Evolutionary conservation across 2,888 invertebrate species (phyloP).

Genomic region (Parnassius mnemosyne): DNA sequence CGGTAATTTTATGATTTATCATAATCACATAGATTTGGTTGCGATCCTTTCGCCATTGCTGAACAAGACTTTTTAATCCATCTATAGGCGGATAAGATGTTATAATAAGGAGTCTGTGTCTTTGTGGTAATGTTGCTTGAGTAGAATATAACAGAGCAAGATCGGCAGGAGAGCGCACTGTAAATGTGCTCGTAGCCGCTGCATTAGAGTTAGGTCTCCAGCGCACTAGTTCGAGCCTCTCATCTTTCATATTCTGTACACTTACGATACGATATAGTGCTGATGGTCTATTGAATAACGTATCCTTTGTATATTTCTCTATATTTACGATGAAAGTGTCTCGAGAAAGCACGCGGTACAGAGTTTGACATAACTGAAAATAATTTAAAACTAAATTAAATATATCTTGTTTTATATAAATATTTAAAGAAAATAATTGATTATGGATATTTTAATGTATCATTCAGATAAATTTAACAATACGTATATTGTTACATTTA

Average conservation of each 20-base stretch:
- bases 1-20: conserved; percentile 40
- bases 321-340: conserved; percentile 42
- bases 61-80: conserved; percentile 41
- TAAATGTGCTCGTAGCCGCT: conserved; percentile 36
- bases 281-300: conserved; percentile 30
- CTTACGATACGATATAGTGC: conserved; percentile 37
- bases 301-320: conserved; percentile 28
- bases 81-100: conserved; percentile 41
- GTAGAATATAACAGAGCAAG: conserved; percentile 35
- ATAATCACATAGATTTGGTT: conserved; percentile 45
- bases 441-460: no score
- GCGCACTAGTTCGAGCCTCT: conserved; percentile 34
- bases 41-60: conserved; percentile 40
- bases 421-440: no score
- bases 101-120: conserved; percentile 41
- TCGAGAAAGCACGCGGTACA: conserved; percentile 33
- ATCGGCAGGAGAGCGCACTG: conserved; percentile 39
- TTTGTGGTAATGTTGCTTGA: conserved; percentile 33
- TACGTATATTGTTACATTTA: no score
- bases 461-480: no score
- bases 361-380: conserved; percentile 38
- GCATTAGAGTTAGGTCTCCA: conserved; percentile 38
- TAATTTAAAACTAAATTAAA: background rate
- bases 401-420: no score
- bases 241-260: conserved; percentile 30